A percentile compares a stretch with the other conserved stretches of the same genome.
Evolutionary conservation across 2,797 vertebrate genomes (phyloP).

Genomic region (Amblyraja radiata): DNA sequence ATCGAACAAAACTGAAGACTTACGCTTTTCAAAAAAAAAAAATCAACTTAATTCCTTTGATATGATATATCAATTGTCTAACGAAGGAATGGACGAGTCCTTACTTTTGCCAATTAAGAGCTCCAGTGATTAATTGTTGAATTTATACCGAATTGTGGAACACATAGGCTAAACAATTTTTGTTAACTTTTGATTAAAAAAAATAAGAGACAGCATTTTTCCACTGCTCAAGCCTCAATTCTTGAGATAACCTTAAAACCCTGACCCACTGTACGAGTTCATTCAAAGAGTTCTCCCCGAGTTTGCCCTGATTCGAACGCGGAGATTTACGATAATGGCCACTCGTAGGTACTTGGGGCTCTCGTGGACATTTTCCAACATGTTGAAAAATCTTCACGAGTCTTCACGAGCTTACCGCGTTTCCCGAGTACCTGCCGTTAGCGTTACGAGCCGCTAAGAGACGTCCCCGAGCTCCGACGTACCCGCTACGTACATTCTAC

Average conservation of each 20-base stretch:
- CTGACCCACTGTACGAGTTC: too few relatives aligned
- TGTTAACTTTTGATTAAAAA: background rate
- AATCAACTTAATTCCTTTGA: conserved; percentile 1
- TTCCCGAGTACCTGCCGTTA: too few relatives aligned
- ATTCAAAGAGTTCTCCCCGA: too few relatives aligned
- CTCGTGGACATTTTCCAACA: too few relatives aligned
- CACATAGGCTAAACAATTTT: background rate
- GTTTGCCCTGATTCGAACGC: too few relatives aligned
- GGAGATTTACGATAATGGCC: too few relatives aligned
- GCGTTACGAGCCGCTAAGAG: too few relatives aligned
- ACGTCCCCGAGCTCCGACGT: too few relatives aligned
- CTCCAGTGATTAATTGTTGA: background rate
- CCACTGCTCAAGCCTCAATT: background rate
- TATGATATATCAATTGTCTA: background rate
- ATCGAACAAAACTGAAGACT: background rate
- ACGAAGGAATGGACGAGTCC: background rate
- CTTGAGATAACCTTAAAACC: background rate
- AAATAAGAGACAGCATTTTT: background rate
- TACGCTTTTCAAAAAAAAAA: background rate
- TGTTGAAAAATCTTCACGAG: too few relatives aligned
- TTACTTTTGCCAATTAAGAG: background rate
- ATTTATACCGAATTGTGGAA: background rate
- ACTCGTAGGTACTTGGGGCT: too few relatives aligned
- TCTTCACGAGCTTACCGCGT: too few relatives aligned
- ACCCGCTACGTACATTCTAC: too few relatives aligned